Conservation (phyloP, 2,888 invertebrate species). For the Bombylius major region DNA sequence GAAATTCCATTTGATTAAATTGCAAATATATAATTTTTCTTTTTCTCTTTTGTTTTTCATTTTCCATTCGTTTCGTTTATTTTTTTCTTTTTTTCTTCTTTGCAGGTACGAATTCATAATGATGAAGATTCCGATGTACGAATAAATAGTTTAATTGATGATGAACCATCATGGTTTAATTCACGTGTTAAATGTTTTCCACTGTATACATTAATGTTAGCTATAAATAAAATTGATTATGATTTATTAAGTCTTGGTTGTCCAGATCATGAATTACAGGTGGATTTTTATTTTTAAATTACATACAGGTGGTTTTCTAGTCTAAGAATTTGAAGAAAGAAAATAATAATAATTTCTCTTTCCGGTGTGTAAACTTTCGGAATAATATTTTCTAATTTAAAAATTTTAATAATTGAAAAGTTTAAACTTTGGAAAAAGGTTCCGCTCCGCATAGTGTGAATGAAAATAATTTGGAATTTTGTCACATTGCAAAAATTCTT, state of each 20-base stretch:
- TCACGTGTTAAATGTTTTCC: constrained; percentile 77
- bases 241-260: constrained; percentile 54
- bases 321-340: background rate
- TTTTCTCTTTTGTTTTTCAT: background rate
- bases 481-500: too few relatives aligned
- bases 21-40: background rate
- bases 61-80: background rate
- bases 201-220: constrained; percentile 64
- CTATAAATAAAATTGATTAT: constrained; percentile 55
- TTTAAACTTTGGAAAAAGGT: background rate
- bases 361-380: too few relatives aligned
- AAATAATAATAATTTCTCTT: too few relatives aligned
- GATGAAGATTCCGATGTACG: constrained; percentile 40
- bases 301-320: background rate
- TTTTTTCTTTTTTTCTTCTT: constrained; percentile 8
- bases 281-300: constrained; percentile 14
- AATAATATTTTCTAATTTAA: too few relatives aligned
- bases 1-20: too few relatives aligned
- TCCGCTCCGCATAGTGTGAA: too few relatives aligned
- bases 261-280: constrained; percentile 36
- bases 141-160: constrained; percentile 41
- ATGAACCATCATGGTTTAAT: constrained; percentile 46
- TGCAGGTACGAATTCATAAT: constrained; percentile 39
- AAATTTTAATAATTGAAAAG: background rate
- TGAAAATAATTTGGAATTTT: too few relatives aligned